A percentile compares a stretch with the other conserved stretches of the same genome.
Evolutionary conservation across 30 jellyfish, hydroid and myxozoan genomes (phyloP).

Genomic region (Aurelia sp.): DNA sequence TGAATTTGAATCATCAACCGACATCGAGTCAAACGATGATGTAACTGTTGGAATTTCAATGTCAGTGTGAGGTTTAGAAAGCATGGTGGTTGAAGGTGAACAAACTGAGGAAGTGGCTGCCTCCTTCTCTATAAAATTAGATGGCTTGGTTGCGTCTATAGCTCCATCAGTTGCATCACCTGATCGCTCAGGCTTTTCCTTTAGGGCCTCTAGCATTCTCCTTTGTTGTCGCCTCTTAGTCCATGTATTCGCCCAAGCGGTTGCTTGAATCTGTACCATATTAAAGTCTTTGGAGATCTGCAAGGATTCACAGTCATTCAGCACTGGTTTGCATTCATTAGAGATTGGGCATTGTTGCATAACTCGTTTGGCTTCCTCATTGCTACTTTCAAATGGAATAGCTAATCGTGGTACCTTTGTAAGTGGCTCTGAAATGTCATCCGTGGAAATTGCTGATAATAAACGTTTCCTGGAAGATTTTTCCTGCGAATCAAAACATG

Average conservation of each 20-base stretch:
- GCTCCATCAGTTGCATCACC: too few species aligned
- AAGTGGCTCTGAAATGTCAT: neutral
- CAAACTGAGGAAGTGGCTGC: neutral
- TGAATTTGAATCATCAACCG: conserved; percentile 2
- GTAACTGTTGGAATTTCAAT: neutral
- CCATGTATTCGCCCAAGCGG: conserved; percentile 91
- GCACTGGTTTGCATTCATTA: neutral
- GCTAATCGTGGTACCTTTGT: neutral
- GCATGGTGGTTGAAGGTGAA: too few species aligned
- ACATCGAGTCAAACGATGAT: neutral
- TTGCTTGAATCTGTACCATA: conserved; percentile 37
- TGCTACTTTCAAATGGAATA: neutral
- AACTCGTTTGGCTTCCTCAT: neutral
- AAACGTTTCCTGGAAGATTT: too few species aligned
- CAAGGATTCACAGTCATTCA: neutral
- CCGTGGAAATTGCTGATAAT: neutral
- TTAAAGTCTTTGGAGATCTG: neutral
- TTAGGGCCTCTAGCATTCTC: conserved; percentile 11
- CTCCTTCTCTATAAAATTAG: too few species aligned
- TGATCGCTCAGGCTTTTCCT: too few species aligned
- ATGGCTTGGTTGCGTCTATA: too few species aligned
- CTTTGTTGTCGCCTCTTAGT: conserved; percentile 80
- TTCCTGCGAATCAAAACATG: too few species aligned
- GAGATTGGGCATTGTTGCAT: neutral
- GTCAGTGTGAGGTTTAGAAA: neutral